Percentiles rank a stretch among this genome's conserved stretches.
Evolutionary conservation across 2,888 invertebrate species (phyloP).

Genomic region (Caenorhabditis sp.): DNA sequence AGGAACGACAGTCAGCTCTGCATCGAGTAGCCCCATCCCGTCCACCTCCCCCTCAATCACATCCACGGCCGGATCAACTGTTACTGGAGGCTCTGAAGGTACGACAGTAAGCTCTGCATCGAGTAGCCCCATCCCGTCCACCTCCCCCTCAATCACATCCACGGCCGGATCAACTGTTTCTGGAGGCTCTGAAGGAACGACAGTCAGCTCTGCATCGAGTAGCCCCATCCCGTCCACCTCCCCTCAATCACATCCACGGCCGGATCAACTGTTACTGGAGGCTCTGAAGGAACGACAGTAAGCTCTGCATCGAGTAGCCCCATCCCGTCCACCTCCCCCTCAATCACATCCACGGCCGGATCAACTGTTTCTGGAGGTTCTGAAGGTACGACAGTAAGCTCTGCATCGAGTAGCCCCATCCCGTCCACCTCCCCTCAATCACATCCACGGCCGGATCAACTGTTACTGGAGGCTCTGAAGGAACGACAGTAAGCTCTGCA

Average conservation of each 20-base stretch:
- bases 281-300: neutral
- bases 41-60: too few species aligned
- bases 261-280: neutral
- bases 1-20: too few species aligned
- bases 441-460: too few species aligned
- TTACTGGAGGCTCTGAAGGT: neutral
- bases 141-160: too few species aligned
- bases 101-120: neutral
- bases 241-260: neutral
- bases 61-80: neutral
- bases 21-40: neutral
- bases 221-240: neutral
- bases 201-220: neutral
- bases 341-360: too few species aligned
- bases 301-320: neutral
- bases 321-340: neutral
- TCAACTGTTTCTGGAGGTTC: conserved; percentile 1
- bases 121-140: neutral
- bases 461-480: too few species aligned
- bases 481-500: too few species aligned
- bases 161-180: too few species aligned
- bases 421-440: too few species aligned
- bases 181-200: too few species aligned
- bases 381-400: neutral
- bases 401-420: too few species aligned